Percentiles rank a stretch among this genome's conserved stretches.
Evolutionary conservation across 2,888 invertebrate genomes (phyloP).

Genomic region (Hydroisotoma schaefferi): DNA sequence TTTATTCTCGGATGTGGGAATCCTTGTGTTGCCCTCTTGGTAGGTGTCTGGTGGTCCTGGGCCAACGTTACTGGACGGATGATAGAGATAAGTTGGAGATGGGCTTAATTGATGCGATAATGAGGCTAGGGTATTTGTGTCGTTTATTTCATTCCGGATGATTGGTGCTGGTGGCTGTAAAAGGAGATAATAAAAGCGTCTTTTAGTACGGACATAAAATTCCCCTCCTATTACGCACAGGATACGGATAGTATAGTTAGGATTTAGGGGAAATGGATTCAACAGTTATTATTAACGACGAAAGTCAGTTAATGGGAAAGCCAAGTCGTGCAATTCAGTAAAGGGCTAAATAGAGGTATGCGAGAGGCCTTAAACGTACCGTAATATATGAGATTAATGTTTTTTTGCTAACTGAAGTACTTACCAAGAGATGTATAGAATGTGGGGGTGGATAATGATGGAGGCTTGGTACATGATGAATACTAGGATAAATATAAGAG

Average conservation of each 20-base stretch:
- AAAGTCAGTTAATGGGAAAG: background rate
- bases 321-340: background rate
- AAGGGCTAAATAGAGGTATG: too few relatives aligned
- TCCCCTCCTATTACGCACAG: too few relatives aligned
- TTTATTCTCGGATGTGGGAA: background rate
- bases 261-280: too few relatives aligned
- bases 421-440: background rate
- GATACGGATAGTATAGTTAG: too few relatives aligned
- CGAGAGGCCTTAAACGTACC: too few relatives aligned
- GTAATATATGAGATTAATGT: too few relatives aligned
- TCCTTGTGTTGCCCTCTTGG: background rate
- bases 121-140: background rate
- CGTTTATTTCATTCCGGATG: conserved; percentile 8
- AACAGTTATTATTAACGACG: background rate
- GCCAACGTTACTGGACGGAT: background rate
- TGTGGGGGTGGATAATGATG: background rate
- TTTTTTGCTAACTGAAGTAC: too few relatives aligned
- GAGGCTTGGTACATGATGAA: background rate
- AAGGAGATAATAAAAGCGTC: too few relatives aligned
- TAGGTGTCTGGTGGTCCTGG: background rate
- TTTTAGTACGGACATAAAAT: too few relatives aligned
- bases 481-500: background rate
- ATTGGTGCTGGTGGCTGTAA: background rate
- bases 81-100: background rate
- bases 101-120: background rate